Evolutionary conservation across 1,140 invertebrate genomes (phyloP).

Genomic region (Polyergus mexicanus): DNA sequence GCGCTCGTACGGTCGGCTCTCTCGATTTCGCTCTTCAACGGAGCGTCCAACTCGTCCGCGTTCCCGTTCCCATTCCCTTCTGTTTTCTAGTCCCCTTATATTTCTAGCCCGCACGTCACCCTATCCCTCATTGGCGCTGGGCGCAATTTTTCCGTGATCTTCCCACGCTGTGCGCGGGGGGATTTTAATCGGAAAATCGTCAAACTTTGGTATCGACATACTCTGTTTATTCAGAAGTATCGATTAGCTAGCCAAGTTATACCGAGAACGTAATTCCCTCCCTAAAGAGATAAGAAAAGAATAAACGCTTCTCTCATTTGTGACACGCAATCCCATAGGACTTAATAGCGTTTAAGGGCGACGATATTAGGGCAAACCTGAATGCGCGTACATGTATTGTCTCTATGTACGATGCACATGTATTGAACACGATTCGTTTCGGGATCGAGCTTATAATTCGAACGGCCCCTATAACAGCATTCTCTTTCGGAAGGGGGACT

Average conservation of each 20-base stretch:
- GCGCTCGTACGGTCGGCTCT: constrained; percentile 18
- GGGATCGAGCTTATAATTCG: constrained; percentile 43
- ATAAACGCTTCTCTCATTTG: not conserved
- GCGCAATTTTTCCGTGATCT: constrained; percentile 66
- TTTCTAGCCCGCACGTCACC: constrained; percentile 52
- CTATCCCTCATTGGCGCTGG: not conserved
- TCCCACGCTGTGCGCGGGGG: constrained; percentile 52
- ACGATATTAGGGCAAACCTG: not conserved
- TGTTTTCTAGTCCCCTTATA: constrained; percentile 66
- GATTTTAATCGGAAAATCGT: constrained; percentile 1
- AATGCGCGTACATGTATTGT: not conserved
- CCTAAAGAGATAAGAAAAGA: not conserved
- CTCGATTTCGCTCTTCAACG: constrained; percentile 66
- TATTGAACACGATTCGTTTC: constrained; percentile 21
- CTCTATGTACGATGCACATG: too few relatives aligned
- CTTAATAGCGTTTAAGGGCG: not conserved
- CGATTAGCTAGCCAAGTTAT: not conserved
- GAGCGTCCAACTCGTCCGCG: constrained; percentile 65
- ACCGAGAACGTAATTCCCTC: constrained; percentile 8
- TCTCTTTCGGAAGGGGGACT: constrained; percentile 35
- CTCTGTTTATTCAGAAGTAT: not conserved
- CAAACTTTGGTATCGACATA: not conserved
- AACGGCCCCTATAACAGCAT: constrained; percentile 7
- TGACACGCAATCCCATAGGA: too few relatives aligned
- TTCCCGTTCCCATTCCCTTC: constrained; percentile 52